Base-by-base conservation (phyloP, 2,888 invertebrate genomes). In the Eurois occulta region DNA sequence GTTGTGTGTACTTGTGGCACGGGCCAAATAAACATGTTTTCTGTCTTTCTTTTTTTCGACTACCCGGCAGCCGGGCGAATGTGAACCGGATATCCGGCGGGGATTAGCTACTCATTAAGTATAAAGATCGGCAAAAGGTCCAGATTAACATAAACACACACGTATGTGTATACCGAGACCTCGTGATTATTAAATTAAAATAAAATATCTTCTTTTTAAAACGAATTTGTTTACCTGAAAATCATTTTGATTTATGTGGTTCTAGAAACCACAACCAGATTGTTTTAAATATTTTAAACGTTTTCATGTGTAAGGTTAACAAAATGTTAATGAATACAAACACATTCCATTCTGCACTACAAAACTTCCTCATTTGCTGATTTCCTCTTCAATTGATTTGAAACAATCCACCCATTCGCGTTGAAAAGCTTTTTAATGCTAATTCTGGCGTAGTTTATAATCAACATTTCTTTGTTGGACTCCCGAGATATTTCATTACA, bases 61-160 rank as follows among this genome's bases (percentile, higher is more conserved):
- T 68, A 35, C 18, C 32, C 24, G 7, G 38, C 48, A 18, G 62
- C 35, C 32, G 4, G 66, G 48, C n/a, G 41, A 80, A 75, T 77
- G 66, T 78, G 74, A 81, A 41, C 77, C 80, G 85, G 86, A 89
- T 83, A 88, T 86, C 81, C 81, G 67, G 79, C 83, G 87, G 86
- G 86, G 87, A 90, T 90, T 90, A 91, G 85, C 87, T 81, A 81
- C 89, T 90, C 88, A 91, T 91, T 91, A 92, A 90, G 89, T 86
- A 90, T 88, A 91, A 87, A 84, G 84, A 78, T 52, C 85, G 60
- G 60, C 3, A 8, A 18, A 65, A 11, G 32, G 11, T n/a, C 38
- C n/a, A 16, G 55, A 62, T 55, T 77, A 55, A 8, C 62, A 79
- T 72, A 77, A 62, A 68, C 64, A 48, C 43, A 77, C 46, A 35